These are phyloP conservation scores for Tachysurus vachellii DNA, from an alignment of 2,113 vertebrate genomes.

Conservation along the genomic window DNA sequence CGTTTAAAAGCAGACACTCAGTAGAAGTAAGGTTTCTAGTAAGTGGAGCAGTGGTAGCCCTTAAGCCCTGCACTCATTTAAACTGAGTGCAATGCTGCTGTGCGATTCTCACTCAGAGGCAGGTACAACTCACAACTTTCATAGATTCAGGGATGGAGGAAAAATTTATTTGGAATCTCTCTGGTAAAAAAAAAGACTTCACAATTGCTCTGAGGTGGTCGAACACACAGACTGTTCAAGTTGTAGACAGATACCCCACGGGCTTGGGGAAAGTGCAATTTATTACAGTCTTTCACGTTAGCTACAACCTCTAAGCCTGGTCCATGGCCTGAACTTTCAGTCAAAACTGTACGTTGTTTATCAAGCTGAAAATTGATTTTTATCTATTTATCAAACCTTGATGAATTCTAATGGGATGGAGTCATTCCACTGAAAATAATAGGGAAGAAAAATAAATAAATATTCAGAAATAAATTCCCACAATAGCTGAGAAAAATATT, in stretches of 20 bases:
- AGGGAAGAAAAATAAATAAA: not conserved
- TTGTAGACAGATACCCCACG: not conserved
- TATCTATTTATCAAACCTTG: not conserved
- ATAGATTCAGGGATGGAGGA: not conserved
- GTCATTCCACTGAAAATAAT: not conserved
- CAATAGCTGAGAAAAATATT: not conserved
- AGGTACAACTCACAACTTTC: not conserved
- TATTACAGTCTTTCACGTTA: not conserved
- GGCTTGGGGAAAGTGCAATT: conserved; percentile 3
- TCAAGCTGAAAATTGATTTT: not conserved
- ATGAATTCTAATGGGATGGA: not conserved
- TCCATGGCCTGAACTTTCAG: not conserved
- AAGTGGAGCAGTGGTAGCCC: not conserved
- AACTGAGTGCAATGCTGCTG: conserved; percentile 3
- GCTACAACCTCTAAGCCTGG: not conserved
- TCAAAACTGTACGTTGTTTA: not conserved
- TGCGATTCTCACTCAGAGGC: not conserved
- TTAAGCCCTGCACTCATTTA: conserved; percentile 7
- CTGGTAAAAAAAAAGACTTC: not conserved
- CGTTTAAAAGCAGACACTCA: not conserved
- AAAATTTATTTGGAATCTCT: conserved; percentile 9
- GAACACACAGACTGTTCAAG: not conserved
- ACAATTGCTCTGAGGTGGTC: not conserved
- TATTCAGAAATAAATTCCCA: not conserved
- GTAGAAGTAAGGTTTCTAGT: not conserved